Conservation (phyloP, 2,888 invertebrate genomes). For the Clistopyga incitator region DNA sequence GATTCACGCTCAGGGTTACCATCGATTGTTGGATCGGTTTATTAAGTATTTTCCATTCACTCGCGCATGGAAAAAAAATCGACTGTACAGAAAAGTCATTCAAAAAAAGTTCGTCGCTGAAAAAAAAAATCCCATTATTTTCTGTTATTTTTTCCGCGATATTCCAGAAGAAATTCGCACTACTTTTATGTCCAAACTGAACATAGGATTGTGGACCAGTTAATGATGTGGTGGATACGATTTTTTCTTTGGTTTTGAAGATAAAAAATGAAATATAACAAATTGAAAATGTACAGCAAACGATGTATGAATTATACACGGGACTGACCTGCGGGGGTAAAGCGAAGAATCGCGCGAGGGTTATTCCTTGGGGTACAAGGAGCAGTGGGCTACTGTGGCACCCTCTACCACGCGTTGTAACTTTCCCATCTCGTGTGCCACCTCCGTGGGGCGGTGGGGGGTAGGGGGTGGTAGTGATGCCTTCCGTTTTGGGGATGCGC, state of each 20-base stretch:
- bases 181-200: neutral
- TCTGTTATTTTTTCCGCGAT: neutral
- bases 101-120: neutral
- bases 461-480: slow-evolving; percentile 43
- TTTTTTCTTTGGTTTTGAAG: neutral
- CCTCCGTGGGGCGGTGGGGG: slow-evolving; percentile 20
- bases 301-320: slow-evolving; percentile 53
- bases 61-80: neutral
- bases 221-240: neutral
- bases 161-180: neutral
- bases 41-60: neutral
- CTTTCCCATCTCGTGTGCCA: slow-evolving; percentile 78
- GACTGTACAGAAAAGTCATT: neutral
- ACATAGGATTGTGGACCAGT: neutral
- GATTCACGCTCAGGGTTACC: neutral
- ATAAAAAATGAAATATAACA: neutral
- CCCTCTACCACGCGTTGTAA: slow-evolving; percentile 79
- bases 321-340: slow-evolving; percentile 80
- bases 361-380: slow-evolving; percentile 79
- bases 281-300: slow-evolving; percentile 10
- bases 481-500: slow-evolving; percentile 59
- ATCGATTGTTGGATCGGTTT: neutral
- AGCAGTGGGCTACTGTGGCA: slow-evolving; percentile 81
- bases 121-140: neutral
- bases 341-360: slow-evolving; percentile 65